A percentile compares a stretch with the other conserved stretches of the same genome.
Conservation (phyloP, 2,888 invertebrate species). For the Melikaiella ostensackeni region DNA sequence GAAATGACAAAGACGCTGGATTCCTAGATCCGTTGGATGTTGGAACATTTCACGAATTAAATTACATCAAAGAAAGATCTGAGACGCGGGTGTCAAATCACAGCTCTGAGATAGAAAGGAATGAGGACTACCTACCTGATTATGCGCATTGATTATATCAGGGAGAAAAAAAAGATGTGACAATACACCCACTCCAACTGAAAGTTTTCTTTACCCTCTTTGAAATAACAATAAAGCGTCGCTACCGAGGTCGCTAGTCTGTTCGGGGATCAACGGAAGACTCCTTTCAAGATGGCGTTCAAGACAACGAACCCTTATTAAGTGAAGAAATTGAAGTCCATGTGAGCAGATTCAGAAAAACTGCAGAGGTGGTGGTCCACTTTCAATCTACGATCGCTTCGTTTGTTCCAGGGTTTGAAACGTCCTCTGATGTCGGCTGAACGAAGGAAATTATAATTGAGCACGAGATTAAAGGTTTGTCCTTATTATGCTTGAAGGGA, state of each 20-base stretch:
- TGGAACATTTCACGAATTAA: conserved; percentile 54
- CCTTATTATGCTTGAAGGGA: conserved; percentile 68
- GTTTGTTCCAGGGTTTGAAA: conserved; percentile 51
- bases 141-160: conserved; percentile 64
- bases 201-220: conserved; percentile 17
- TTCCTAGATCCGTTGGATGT: conserved; percentile 57
- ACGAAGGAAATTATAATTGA: conserved; percentile 71
- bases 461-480: conserved; percentile 71
- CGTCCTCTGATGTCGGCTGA: conserved; percentile 53
- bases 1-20: conserved; percentile 62
- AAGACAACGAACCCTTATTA: conserved; percentile 39
- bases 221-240: conserved; percentile 20
- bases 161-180: conserved; percentile 37
- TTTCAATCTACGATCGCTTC: conserved; percentile 58
- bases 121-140: conserved; percentile 55
- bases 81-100: conserved; percentile 65
- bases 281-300: conserved; percentile 26
- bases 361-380: conserved; percentile 63
- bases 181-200: conserved; percentile 46
- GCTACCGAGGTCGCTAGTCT: no score
- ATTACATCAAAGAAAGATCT: conserved; percentile 50
- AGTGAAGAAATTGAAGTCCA: conserved; percentile 9
- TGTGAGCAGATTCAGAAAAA: conserved; percentile 53
- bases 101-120: conserved; percentile 45
- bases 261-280: no score